phyloP scores from a whole-genome alignment of 2,113 vertebrate species.

The Calyptommatus sinebrachiatus region DNA sequence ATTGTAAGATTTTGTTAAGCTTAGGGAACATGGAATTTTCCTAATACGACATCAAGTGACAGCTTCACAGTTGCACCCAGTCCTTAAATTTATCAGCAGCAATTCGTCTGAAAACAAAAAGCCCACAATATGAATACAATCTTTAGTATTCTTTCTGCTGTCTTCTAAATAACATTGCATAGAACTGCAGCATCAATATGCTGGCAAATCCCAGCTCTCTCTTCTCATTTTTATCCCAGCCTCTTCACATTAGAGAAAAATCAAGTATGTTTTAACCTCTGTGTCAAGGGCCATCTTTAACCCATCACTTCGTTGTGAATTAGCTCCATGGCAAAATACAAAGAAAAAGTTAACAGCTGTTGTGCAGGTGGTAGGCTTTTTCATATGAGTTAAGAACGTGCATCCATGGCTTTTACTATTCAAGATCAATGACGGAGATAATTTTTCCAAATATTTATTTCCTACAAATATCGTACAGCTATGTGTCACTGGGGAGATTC shows the following conservation, averaged over 20 bases:
- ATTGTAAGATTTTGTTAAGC: too few species aligned
- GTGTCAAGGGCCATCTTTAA: conserved; percentile 33
- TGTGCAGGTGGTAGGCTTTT: conserved; percentile 4
- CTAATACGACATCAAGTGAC: too few species aligned
- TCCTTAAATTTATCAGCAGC: too few species aligned
- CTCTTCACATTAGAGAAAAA: background rate
- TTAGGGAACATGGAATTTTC: too few species aligned
- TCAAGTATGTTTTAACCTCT: conserved; percentile 16
- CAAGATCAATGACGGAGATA: background rate
- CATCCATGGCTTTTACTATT: background rate
- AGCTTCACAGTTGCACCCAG: too few species aligned
- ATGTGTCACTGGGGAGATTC: background rate
- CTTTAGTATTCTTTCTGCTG: background rate
- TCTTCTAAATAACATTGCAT: background rate
- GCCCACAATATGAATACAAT: background rate
- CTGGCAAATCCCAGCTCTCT: background rate
- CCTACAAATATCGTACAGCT: background rate
- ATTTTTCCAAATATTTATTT: background rate
- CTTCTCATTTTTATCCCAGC: conserved; percentile 11
- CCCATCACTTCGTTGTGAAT: conserved; percentile 13
- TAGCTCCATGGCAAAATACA: background rate
- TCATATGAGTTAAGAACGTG: conserved; percentile 7
- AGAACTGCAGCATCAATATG: background rate
- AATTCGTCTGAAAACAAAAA: background rate
- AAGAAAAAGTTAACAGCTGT: background rate